phyloP scores from a whole-genome alignment of 2,113 vertebrate species.

The Leucosticte australis region DNA sequence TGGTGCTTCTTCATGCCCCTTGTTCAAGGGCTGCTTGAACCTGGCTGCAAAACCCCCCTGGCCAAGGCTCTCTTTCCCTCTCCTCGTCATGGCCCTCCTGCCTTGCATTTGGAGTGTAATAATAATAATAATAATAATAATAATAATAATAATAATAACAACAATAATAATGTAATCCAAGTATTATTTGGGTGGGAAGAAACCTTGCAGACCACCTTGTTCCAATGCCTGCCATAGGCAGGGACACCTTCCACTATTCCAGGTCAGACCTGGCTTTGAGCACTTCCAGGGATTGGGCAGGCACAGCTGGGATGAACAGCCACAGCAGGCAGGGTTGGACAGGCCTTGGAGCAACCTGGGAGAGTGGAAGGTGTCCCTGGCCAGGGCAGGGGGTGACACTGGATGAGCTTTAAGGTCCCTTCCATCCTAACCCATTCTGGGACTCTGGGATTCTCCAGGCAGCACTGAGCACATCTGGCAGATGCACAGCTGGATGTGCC shows the following conservation, averaged over 20 bases:
- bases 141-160: no score
- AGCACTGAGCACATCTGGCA: not conserved
- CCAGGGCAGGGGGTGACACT: not conserved
- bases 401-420: not conserved
- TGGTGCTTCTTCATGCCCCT: not conserved
- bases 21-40: fast-evolving
- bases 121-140: no score
- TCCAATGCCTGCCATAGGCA: not conserved
- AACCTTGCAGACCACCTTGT: not conserved
- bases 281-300: not conserved
- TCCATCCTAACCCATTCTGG: not conserved
- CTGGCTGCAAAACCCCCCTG: not conserved
- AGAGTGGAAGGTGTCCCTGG: not conserved
- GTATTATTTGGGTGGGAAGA: not conserved
- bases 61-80: not conserved
- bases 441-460: not conserved
- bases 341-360: not conserved
- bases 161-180: not conserved
- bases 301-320: not conserved
- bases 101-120: not conserved
- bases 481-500: not conserved
- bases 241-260: not conserved
- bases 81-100: fast-evolving
- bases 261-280: not conserved
- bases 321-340: not conserved